Evolutionary conservation across 2,888 invertebrate species (phyloP), one percentile per base, ranked within the genome.

Genomic region (Coelopa pilipes): DNA sequence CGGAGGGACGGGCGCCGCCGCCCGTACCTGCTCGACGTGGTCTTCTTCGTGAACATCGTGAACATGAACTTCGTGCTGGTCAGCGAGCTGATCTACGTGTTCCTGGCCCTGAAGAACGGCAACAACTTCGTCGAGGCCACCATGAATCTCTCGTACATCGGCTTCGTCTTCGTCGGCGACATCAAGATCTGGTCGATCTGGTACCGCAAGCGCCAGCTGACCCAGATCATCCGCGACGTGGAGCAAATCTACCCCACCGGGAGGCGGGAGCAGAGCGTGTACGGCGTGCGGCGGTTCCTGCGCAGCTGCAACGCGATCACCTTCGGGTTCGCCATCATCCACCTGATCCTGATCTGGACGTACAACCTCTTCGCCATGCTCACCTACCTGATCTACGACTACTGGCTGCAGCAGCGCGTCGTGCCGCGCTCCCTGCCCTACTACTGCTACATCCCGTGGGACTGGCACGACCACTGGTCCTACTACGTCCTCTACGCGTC

Each of bases 121-220:
- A 81, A 76, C 47, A 80, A 82, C 75, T 85, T 87, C 50, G 60
- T 84, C 5, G 83, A 85, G 72, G 85, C 84, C 65, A 85, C 82
- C 50, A 82, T 81, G 78, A 82, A 80, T 60, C 76, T 83, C 0
- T 80, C 83, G 0, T 85, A 80, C 57, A 81, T 86, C 21, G 84
- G 85, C 0, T 84, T 81, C 67, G 80, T 81, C 0, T 55, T 82
- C 0, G 80, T 85, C 13, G 81, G 82, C 0, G 79, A 81, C 50
- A 74, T 85, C 0, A 87, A 86, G 76, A 83, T 86, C 57, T 74
- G 79, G 5, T 77, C 80, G 49, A 80, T 85, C n/a, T 80, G 79
- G 76, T 76, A 76, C 3, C 80, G 81, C 15, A 80, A 81, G 2
- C 13, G 69, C 0, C 73, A 78, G 7, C 72, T 86, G 1, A 81